Percentiles rank a stretch among this genome's conserved stretches.
phyloP scores from a whole-genome alignment of 2,888 invertebrate species.

The Eupeodes luniger region DNA sequence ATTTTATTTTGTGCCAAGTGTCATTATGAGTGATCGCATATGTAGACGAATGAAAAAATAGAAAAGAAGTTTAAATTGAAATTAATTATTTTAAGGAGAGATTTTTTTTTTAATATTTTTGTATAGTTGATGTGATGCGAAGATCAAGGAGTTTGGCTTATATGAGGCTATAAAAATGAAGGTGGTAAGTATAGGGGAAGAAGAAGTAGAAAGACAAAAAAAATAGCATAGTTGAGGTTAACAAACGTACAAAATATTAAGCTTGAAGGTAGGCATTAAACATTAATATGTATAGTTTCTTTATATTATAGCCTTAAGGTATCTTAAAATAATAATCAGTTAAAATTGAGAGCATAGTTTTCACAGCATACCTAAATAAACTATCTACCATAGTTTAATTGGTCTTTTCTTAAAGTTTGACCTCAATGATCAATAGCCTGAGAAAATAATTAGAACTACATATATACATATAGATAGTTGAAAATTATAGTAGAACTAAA shows the following conservation, averaged over 20 bases:
- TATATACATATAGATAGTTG: not conserved
- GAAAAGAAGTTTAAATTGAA: slow-evolving; percentile 43
- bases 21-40: slow-evolving; percentile 28
- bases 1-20: slow-evolving; percentile 7
- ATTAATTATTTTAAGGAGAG: slow-evolving; percentile 24
- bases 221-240: slow-evolving; percentile 16
- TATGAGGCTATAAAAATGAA: not conserved
- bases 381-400: not conserved
- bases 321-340: not conserved
- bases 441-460: not conserved
- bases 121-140: not conserved
- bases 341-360: slow-evolving; percentile 4
- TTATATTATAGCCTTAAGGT: not conserved
- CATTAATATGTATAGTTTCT: not conserved
- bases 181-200: not conserved
- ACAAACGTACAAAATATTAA: not conserved
- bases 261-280: slow-evolving; percentile 11
- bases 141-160: slow-evolving; percentile 30
- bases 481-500: slow-evolving; percentile 4
- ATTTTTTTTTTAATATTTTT: not conserved
- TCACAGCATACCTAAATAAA: not conserved
- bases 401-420: not conserved
- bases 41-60: slow-evolving; percentile 10
- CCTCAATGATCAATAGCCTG: not conserved
- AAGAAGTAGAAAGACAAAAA: not conserved